Evolutionary conservation across 2,888 invertebrate species (phyloP), one percentile per base, ranked within the genome.

Genomic region (Uropetala carovei): DNA sequence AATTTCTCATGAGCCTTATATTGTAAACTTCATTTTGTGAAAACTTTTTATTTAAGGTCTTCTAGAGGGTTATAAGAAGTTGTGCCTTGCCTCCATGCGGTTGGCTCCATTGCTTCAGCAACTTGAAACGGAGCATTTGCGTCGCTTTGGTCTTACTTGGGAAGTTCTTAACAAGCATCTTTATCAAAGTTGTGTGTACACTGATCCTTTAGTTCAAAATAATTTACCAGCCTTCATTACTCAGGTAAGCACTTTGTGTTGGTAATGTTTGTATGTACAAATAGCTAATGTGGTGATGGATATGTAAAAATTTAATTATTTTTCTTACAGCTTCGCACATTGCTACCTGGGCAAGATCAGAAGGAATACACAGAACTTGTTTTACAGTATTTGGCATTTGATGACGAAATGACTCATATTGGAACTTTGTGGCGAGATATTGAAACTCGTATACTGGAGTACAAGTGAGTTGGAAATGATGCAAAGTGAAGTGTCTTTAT

Each of bases 151-250:
- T 93, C 95, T 97, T 86, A 96, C 96, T 10, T 97, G 97, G 97
- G 96, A 96, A 93, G 95, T 96, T 93, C 96, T 97, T 93, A 97
- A 97, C 95, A 96, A 97, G 94, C 96, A 96, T 94, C 95, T 97
- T 93, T 97, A 97, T 94, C 97, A 97, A 93, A 95, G 95, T 91
- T 95, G 95, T 93, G 95, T 96, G 64, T 96, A 95, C 93, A 94
- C 93, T 82, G 96, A 96, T 94, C 95, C 96, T 84, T 94, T 96
- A 91, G 95, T 96, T 93, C 96, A 96, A 94, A 96, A 95, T 93
- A 96, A 95, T 94, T 95, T 96, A 92, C 96, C 96, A 93, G 94
- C 95, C 27, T 95, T 96, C 94, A 95, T 96, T 93, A 95, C 95
- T 92, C 96, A 96, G 94, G 95, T 96, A 93, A 95, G 95, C 95